Conservation (phyloP, 1,140 invertebrate genomes). For the Nymphalis io region DNA sequence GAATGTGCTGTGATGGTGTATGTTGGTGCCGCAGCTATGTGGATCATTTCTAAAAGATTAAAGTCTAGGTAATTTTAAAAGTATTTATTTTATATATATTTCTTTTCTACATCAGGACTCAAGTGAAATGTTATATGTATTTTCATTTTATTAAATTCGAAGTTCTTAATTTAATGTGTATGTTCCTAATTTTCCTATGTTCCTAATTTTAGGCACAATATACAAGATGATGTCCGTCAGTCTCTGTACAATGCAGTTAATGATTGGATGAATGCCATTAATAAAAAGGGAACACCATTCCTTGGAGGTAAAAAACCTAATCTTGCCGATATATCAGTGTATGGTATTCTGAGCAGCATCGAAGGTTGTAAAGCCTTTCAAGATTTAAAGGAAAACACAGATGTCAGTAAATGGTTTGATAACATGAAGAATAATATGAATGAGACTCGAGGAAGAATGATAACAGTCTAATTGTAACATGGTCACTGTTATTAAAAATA, state of each 20-base stretch:
- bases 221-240: constrained; percentile 93
- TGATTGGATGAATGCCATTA: constrained; percentile 88
- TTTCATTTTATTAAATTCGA: background rate
- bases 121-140: no score
- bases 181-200: no score
- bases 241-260: constrained; percentile 95
- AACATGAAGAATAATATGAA: constrained; percentile 58
- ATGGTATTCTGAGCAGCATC: constrained; percentile 96
- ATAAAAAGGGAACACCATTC: constrained; percentile 87
- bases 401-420: constrained; percentile 66
- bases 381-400: constrained; percentile 83
- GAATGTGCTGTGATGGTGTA: constrained; percentile 95
- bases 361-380: constrained; percentile 96
- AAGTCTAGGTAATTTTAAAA: constrained; percentile 86
- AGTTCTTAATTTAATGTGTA: no score
- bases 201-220: constrained; percentile 84
- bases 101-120: background rate
- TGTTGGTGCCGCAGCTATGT: constrained; percentile 96
- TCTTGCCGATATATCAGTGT: constrained; percentile 96
- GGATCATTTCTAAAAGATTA: constrained; percentile 92
- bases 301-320: constrained; percentile 93
- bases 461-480: constrained; percentile 21
- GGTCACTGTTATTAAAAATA: background rate
- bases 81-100: background rate
- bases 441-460: constrained; percentile 50